A percentile compares a stretch with the other conserved stretches of the same genome.
These are phyloP conservation scores for Poecilia picta DNA, from an alignment of 2,797 vertebrate species.

Conservation along the genomic window DNA sequence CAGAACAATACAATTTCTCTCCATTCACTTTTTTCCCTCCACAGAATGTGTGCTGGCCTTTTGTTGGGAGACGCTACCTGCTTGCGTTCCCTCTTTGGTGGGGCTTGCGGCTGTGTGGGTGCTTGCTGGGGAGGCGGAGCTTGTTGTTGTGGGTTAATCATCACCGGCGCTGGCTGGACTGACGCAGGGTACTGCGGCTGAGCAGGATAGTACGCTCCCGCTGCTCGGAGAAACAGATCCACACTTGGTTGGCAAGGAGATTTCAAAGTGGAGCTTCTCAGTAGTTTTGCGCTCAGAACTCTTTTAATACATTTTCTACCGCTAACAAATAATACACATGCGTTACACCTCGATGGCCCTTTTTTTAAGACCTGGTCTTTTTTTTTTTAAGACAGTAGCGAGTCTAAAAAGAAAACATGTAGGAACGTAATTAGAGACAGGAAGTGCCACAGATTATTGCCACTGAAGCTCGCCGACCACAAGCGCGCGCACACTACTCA, in stretches of 20 bases:
- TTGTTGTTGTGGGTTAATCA: constrained; percentile 86
- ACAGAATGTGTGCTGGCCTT: constrained; percentile 53
- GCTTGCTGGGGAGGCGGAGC: constrained; percentile 79
- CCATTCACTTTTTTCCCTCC: constrained; percentile 49
- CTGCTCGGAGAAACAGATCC: constrained; percentile 62
- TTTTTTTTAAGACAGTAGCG: neutral
- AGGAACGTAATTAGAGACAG: constrained; percentile 40
- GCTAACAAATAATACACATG: neutral
- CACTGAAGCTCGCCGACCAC: constrained; percentile 69
- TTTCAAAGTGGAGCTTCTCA: neutral
- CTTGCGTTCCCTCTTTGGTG: constrained; percentile 92
- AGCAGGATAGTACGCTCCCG: constrained; percentile 93
- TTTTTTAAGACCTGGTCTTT: too few species aligned
- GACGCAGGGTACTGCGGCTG: constrained; percentile 87
- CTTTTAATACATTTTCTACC: neutral
- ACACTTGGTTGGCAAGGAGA: neutral
- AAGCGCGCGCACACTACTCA: constrained; percentile 83
- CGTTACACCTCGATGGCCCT: neutral
- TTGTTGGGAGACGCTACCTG: constrained; percentile 83
- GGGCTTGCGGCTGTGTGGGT: constrained; percentile 81
- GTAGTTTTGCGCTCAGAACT: neutral
- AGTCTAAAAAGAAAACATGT: constrained; percentile 3
- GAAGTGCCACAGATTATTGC: constrained; percentile 56
- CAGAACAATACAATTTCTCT: constrained; percentile 52
- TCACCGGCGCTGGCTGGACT: constrained; percentile 87